Percentiles rank a stretch among this genome's conserved stretches.
Conservation (phyloP, 2,797 vertebrate genomes). For the Anolis apletophallus region DNA sequence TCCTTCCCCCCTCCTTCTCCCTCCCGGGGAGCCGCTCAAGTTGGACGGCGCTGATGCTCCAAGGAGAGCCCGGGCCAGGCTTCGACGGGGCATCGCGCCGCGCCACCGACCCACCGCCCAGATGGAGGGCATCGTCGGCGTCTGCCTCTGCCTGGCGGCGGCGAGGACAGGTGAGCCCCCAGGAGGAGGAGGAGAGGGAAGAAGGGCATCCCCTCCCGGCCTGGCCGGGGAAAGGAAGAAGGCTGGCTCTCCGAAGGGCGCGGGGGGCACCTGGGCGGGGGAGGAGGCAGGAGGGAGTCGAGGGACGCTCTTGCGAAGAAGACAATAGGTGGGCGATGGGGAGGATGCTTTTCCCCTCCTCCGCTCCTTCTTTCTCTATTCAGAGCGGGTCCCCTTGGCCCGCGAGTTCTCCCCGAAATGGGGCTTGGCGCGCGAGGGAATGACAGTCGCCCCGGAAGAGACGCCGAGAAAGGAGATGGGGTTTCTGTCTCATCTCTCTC, state of each 20-base stretch:
- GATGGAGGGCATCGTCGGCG: conserved; percentile 72
- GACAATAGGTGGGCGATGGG: too few relatives aligned
- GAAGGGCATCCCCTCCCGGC: neutral
- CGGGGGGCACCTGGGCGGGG: neutral
- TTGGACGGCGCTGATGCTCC: conserved; percentile 24
- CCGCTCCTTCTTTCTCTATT: too few relatives aligned
- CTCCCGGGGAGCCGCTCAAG: conserved; percentile 27
- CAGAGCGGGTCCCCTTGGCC: neutral
- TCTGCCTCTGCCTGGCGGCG: conserved; percentile 74
- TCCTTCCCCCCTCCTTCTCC: conserved; percentile 8
- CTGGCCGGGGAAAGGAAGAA: neutral
- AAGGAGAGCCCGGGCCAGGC: neutral
- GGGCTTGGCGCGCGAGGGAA: neutral
- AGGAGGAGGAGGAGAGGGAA: neutral
- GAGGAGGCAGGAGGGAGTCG: neutral
- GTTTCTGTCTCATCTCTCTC: neutral
- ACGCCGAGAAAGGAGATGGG: neutral
- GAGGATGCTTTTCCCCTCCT: too few relatives aligned
- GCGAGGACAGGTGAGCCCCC: conserved; percentile 74
- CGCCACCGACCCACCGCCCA: conserved; percentile 42
- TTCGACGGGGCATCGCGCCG: conserved; percentile 8
- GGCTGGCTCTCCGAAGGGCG: neutral
- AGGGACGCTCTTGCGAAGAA: neutral
- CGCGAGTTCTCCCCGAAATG: neutral
- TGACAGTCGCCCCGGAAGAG: neutral